Evolutionary conservation across 2,888 invertebrate genomes (phyloP).

Genomic region (Drosophila prostipennis): DNA sequence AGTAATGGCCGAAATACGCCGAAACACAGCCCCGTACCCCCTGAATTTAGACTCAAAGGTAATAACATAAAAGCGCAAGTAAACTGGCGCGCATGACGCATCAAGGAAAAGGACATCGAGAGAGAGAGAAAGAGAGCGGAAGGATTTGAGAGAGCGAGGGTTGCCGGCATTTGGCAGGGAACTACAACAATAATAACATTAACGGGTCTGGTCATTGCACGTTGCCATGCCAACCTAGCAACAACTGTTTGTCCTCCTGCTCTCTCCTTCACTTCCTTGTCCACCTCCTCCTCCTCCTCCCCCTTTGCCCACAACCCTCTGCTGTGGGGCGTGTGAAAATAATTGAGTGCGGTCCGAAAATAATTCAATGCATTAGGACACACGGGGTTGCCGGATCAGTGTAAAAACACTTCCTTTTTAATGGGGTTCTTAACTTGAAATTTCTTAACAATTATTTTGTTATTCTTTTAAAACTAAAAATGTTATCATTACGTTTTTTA

Average conservation of each 20-base stretch:
- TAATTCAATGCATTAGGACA: constrained; percentile 22
- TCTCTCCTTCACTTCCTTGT: not conserved
- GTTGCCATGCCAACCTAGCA: constrained; percentile 69
- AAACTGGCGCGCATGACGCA: constrained; percentile 72
- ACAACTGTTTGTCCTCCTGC: constrained; percentile 24
- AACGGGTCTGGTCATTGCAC: constrained; percentile 70
- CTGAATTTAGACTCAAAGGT: constrained; percentile 7
- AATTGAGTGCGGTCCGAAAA: constrained; percentile 57
- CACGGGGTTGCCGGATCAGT: constrained; percentile 56
- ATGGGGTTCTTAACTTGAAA: too few species aligned
- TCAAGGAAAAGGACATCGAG: constrained; percentile 57
- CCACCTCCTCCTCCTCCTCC: not conserved
- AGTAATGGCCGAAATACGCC: constrained; percentile 67
- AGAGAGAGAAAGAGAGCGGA: constrained; percentile 3
- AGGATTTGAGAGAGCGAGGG: constrained; percentile 38
- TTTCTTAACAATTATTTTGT: not conserved
- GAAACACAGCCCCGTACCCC: constrained; percentile 1
- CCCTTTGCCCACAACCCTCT: constrained; percentile 6
- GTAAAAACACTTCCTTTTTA: not conserved
- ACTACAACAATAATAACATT: constrained; percentile 50
- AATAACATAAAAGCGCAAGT: constrained; percentile 70
- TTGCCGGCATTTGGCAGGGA: constrained; percentile 60
- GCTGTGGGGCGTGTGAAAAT: constrained; percentile 68
- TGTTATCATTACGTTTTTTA: too few species aligned
- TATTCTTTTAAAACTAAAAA: not conserved